phyloP scores from a whole-genome alignment of 2,113 vertebrate genomes.

The Dermatemys mawii region DNA sequence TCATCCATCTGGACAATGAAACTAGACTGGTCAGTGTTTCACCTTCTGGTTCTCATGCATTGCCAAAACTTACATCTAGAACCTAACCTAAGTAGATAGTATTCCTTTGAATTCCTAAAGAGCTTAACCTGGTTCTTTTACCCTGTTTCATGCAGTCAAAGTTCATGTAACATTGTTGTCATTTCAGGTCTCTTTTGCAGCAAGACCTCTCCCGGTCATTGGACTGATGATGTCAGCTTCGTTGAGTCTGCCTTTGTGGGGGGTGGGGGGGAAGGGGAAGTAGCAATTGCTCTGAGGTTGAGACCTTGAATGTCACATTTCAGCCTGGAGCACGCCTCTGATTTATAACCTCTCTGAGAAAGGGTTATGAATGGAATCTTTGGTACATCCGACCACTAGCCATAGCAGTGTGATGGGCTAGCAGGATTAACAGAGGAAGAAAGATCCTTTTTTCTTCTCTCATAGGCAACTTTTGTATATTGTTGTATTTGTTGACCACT shows the following conservation, averaged over 20 bases:
- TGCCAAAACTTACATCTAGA: background rate
- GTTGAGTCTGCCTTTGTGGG: fast-evolving
- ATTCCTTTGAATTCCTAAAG: background rate
- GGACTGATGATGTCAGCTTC: background rate
- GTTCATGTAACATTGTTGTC: fast-evolving
- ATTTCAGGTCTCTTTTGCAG: fast-evolving
- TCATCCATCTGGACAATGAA: background rate
- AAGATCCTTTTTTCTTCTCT: fast-evolving
- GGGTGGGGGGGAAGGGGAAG: background rate
- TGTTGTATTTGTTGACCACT: fast-evolving
- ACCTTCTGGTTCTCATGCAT: background rate
- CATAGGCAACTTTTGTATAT: background rate
- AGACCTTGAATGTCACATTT: background rate
- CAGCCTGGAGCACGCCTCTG: background rate
- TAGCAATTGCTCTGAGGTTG: background rate
- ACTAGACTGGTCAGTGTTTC: background rate
- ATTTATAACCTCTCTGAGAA: background rate
- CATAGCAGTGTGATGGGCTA: background rate
- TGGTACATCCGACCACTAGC: fast-evolving
- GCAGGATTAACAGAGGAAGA: fast-evolving
- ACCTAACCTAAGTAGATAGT: background rate
- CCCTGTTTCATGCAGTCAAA: fast-evolving
- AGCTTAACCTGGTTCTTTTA: background rate
- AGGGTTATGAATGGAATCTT: background rate
- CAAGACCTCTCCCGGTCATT: background rate